Percentiles rank a stretch among this genome's conserved stretches.
Conservation (phyloP, 2,113 vertebrate species). For the Boleophthalmus pectinirostris region DNA sequence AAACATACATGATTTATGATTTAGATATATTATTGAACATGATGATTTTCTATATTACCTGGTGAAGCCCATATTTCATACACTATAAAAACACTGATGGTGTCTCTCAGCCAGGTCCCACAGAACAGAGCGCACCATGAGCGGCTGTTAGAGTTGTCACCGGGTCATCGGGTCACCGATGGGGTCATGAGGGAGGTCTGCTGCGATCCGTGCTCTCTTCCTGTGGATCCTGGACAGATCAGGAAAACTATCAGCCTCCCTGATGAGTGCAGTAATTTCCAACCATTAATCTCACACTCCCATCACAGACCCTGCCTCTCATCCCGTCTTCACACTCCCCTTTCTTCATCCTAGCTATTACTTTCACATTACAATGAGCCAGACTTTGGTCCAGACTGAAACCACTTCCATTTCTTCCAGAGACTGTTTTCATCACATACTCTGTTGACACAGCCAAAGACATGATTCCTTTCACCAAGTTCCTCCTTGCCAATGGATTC, state of each 20-base stretch:
- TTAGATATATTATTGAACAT: no score
- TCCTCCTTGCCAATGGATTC: conserved; percentile 64
- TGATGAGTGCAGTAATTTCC: conserved; percentile 60
- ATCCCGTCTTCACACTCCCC: no score
- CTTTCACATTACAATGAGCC: no score
- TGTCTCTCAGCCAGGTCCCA: neutral
- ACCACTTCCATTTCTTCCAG: conserved; percentile 30
- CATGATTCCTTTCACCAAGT: conserved; percentile 54
- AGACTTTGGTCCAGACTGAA: no score
- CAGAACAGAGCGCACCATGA: neutral
- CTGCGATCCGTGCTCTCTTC: neutral
- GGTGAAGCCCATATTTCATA: neutral
- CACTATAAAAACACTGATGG: neutral
- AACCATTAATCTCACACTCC: neutral
- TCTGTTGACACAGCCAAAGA: conserved; percentile 59
- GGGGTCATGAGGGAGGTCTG: conserved; percentile 53
- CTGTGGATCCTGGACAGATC: conserved; percentile 30
- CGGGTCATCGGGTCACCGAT: neutral
- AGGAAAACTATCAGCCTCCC: conserved; percentile 62
- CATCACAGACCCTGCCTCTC: no score
- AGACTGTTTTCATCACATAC: conserved; percentile 71
- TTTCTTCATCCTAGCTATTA: no score
- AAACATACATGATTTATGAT: no score
- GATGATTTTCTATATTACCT: neutral
- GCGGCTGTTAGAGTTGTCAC: neutral